Conservation (phyloP, 1,140 invertebrate species). For the Cotesia typhae region DNA sequence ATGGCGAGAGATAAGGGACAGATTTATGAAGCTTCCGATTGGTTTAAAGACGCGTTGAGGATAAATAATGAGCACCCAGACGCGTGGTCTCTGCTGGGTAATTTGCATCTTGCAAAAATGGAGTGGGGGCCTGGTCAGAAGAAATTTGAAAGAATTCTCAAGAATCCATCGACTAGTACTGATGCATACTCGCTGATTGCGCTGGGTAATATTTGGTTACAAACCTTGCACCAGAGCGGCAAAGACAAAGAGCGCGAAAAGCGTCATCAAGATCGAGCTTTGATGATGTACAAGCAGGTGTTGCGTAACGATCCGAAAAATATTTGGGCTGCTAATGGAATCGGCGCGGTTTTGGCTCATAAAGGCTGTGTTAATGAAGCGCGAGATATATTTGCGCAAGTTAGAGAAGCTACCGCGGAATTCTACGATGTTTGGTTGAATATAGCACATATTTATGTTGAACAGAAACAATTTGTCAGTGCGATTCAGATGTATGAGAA, state of each 20-base stretch:
- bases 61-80: slow-evolving; percentile 97
- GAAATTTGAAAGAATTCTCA: slow-evolving; percentile 97
- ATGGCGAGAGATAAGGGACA: slow-evolving; percentile 98
- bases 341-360: slow-evolving; percentile 89
- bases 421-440: slow-evolving; percentile 99
- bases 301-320: slow-evolving; percentile 92
- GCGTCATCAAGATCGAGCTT: slow-evolving; percentile 92
- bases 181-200: slow-evolving; percentile 97
- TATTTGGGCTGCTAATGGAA: slow-evolving; percentile 99
- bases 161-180: slow-evolving; percentile 83
- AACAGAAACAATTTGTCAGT: slow-evolving; percentile 97
- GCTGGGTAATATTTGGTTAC: slow-evolving; percentile 97
- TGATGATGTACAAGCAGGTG: slow-evolving; percentile 94
- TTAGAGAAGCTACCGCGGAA: slow-evolving; percentile 97
- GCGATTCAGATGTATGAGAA: slow-evolving; percentile 99
- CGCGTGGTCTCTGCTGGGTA: slow-evolving; percentile 96
- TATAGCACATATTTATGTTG: slow-evolving; percentile 98
- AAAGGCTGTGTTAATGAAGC: slow-evolving; percentile 97
- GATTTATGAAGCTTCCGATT: slow-evolving; percentile 98
- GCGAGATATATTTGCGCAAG: slow-evolving; percentile 98
- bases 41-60: slow-evolving; percentile 97
- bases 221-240: slow-evolving; percentile 92
- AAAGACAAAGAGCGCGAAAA: slow-evolving; percentile 96
- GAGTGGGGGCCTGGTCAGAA: slow-evolving; percentile 99
- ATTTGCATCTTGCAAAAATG: slow-evolving; percentile 96